Evolutionary conservation across 2,888 invertebrate genomes (phyloP).

Genomic region (Lepas anatifera): DNA sequence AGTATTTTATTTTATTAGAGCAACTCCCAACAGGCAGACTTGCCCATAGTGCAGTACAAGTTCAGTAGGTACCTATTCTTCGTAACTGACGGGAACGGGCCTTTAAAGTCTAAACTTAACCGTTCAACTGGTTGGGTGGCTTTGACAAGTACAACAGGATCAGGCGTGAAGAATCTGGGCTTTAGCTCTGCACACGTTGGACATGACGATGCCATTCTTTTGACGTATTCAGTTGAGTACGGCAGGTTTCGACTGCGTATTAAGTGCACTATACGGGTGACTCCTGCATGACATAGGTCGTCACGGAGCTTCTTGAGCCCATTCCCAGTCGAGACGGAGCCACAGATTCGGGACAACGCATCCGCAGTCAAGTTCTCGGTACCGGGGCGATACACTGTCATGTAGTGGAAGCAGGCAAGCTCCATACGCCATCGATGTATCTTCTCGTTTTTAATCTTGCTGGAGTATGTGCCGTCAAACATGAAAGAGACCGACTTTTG

Average conservation of each 20-base stretch:
- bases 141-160: slow-evolving; percentile 20
- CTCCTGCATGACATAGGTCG: slow-evolving; percentile 22
- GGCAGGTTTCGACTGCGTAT: slow-evolving; percentile 19
- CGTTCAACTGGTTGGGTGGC: slow-evolving; percentile 25
- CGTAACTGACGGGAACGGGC: slow-evolving; percentile 22
- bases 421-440: slow-evolving; percentile 16
- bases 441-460: too few relatives aligned
- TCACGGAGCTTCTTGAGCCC: slow-evolving; percentile 19
- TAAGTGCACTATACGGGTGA: slow-evolving; percentile 21
- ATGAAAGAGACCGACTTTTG: too few relatives aligned
- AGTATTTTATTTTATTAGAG: too few relatives aligned
- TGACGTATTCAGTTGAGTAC: slow-evolving; percentile 19
- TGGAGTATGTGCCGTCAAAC: too few relatives aligned
- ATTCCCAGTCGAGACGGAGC: background rate
- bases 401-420: slow-evolving; percentile 11
- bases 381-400: slow-evolving; percentile 15
- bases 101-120: slow-evolving; percentile 26
- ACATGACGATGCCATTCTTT: slow-evolving; percentile 13
- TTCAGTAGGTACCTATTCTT: slow-evolving; percentile 23
- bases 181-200: slow-evolving; percentile 19
- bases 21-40: too few relatives aligned
- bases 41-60: too few relatives aligned
- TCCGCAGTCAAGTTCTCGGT: slow-evolving; percentile 12
- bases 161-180: slow-evolving; percentile 14
- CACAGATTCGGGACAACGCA: slow-evolving; percentile 14